Conservation (phyloP, 2,113 vertebrate species). For the Pontoporia blainvillei region DNA sequence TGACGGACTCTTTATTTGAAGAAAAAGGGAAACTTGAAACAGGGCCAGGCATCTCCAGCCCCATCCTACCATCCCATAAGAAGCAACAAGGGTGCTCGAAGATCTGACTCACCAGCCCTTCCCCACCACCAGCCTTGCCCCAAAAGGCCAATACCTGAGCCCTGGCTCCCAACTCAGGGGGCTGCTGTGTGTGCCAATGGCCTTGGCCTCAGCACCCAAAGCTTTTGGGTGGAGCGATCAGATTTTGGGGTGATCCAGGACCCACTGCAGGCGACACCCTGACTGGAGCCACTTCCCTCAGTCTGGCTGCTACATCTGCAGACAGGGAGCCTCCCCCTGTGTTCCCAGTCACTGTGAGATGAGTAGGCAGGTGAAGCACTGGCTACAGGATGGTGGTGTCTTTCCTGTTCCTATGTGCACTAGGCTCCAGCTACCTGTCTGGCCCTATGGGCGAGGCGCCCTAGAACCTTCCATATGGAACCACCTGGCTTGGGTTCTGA, state of each 20-base stretch:
- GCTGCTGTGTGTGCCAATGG: background rate
- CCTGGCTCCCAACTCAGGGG: too few relatives aligned
- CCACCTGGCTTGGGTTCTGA: background rate
- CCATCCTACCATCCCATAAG: too few relatives aligned
- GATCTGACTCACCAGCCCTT: background rate
- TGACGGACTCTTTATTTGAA: background rate
- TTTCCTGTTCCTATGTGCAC: background rate
- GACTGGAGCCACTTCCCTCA: rapidly evolving
- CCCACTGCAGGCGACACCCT: too few relatives aligned
- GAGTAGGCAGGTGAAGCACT: rapidly evolving
- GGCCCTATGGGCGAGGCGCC: slow-evolving; percentile 80
- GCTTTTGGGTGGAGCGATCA: slow-evolving; percentile 81
- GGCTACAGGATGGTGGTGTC: too few relatives aligned
- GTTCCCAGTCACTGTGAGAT: background rate
- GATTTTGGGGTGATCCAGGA: slow-evolving; percentile 67
- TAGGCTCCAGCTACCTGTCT: slow-evolving; percentile 77
- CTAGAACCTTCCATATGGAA: slow-evolving; percentile 32
- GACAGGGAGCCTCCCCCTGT: too few relatives aligned
- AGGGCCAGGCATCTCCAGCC: background rate
- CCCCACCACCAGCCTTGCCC: background rate
- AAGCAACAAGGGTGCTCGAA: background rate
- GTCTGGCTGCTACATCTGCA: rapidly evolving
- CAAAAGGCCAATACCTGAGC: background rate
- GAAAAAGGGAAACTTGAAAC: background rate
- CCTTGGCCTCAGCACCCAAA: background rate